Conservation (phyloP, 2,888 invertebrate genomes). For the Fabriciana adippe region DNA sequence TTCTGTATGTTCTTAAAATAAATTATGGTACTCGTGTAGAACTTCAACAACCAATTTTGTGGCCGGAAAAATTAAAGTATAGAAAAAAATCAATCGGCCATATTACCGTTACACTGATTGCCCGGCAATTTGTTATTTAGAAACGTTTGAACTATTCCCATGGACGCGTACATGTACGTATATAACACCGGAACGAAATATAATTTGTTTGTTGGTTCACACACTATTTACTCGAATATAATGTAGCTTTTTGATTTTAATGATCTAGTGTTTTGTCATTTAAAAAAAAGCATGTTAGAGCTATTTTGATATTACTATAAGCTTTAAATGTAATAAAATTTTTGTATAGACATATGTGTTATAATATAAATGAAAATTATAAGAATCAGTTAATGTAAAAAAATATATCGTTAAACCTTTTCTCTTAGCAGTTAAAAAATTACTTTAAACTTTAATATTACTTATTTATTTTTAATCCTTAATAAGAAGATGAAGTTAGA, state of each 20-base stretch:
- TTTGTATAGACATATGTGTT: too few species aligned
- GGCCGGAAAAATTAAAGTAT: constrained; percentile 49
- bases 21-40: background rate
- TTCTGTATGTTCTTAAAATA: background rate
- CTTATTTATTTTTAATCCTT: too few species aligned
- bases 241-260: constrained; percentile 13
- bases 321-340: too few species aligned
- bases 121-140: constrained; percentile 49
- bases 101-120: constrained; percentile 64
- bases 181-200: constrained; percentile 65
- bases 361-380: too few species aligned
- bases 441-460: too few species aligned
- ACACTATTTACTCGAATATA: constrained; percentile 31
- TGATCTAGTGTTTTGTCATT: constrained; percentile 26
- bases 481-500: too few species aligned
- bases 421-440: too few species aligned
- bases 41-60: constrained; percentile 17
- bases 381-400: too few species aligned
- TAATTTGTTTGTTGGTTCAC: constrained; percentile 53
- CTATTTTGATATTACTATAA: background rate
- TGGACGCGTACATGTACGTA: constrained; percentile 51
- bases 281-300: constrained; percentile 25
- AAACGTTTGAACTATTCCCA: constrained; percentile 55
- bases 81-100: constrained; percentile 67
- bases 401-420: too few species aligned